Evolutionary conservation across 2,888 invertebrate genomes (phyloP).

Genomic region (Agrotis segetum): DNA sequence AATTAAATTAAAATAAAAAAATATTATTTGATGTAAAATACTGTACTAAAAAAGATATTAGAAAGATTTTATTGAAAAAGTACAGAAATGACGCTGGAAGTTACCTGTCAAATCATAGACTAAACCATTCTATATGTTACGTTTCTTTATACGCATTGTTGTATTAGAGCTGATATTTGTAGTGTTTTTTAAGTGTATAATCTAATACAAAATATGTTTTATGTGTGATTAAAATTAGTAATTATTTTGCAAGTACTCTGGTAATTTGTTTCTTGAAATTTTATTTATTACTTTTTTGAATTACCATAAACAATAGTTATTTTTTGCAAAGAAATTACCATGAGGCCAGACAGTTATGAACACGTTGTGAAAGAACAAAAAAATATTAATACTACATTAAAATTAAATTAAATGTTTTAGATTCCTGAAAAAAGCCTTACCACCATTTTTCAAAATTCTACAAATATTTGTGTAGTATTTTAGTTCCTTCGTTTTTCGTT

Average conservation of each 20-base stretch:
- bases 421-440: too few relatives aligned
- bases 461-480: too few relatives aligned
- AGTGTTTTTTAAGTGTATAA: not conserved
- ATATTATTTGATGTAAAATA: slow-evolving; percentile 22
- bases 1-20: slow-evolving; percentile 9
- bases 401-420: too few relatives aligned
- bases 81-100: slow-evolving; percentile 64
- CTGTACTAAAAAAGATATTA: slow-evolving; percentile 7
- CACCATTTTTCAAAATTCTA: too few relatives aligned
- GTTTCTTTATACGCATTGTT: slow-evolving; percentile 60
- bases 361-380: too few relatives aligned
- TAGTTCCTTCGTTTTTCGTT: too few relatives aligned
- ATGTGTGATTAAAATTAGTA: too few relatives aligned
- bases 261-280: too few relatives aligned
- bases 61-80: slow-evolving; percentile 47
- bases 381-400: too few relatives aligned
- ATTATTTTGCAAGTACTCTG: too few relatives aligned
- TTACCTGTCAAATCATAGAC: slow-evolving; percentile 67
- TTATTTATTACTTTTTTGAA: too few relatives aligned
- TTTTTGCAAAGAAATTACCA: not conserved
- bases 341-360: not conserved
- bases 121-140: slow-evolving; percentile 45
- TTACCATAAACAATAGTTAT: not conserved
- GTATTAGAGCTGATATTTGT: fast-evolving
- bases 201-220: not conserved